phyloP scores from a whole-genome alignment of 2,797 vertebrate genomes.

The Enoplosus armatus region DNA sequence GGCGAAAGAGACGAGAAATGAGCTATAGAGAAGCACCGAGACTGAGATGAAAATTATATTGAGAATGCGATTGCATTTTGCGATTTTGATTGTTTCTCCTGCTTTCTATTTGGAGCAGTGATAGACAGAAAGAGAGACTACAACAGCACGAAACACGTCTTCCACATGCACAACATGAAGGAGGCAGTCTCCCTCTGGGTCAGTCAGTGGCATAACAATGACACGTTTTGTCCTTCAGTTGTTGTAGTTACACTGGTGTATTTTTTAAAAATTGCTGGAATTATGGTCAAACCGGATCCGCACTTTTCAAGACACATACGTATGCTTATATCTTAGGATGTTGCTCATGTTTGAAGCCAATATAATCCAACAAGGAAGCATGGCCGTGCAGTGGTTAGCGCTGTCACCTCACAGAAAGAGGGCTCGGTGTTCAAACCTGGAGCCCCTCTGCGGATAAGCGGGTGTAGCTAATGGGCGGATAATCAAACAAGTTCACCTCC shows the following conservation, averaged over 20 bases:
- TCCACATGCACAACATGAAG: not conserved
- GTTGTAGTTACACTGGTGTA: not conserved
- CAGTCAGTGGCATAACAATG: no score
- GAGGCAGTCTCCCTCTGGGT: not conserved
- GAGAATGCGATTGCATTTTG: no score
- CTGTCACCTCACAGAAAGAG: no score
- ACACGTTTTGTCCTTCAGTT: not conserved
- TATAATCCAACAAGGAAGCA: not conserved
- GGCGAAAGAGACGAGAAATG: slow-evolving; percentile 14
- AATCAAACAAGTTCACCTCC: no score
- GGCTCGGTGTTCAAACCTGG: no score
- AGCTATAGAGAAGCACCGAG: slow-evolving; percentile 18
- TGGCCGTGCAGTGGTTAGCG: no score
- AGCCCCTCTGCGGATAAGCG: no score
- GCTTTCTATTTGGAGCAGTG: slow-evolving; percentile 39
- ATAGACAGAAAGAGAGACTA: not conserved
- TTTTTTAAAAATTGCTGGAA: not conserved
- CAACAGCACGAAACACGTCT: not conserved
- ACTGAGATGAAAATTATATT: slow-evolving; percentile 58
- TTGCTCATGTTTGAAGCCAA: not conserved
- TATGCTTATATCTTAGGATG: not conserved
- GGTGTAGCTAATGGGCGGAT: no score
- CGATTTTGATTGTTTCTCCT: slow-evolving; percentile 45
- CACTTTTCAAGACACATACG: not conserved
- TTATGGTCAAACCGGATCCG: not conserved